Evolutionary conservation across 2,888 invertebrate genomes (phyloP).

Genomic region (Nesidiocoris tenuis): DNA sequence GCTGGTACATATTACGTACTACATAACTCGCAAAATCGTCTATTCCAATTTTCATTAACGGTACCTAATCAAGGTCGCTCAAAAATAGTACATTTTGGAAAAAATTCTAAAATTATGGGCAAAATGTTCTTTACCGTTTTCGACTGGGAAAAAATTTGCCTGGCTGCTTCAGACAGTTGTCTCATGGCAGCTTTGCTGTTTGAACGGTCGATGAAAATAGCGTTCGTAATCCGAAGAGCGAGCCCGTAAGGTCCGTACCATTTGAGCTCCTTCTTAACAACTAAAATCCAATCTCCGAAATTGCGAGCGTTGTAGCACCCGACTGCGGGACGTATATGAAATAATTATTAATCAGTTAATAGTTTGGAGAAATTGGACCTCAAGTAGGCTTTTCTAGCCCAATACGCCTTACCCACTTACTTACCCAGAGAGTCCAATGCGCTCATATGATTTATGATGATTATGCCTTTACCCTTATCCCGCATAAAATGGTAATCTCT

Average conservation of each 20-base stretch:
- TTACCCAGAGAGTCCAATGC: conserved; percentile 26
- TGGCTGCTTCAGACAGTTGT: not conserved
- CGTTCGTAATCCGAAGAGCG: conserved; percentile 8
- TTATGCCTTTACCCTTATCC: conserved; percentile 12
- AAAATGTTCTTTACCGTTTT: too few relatives aligned
- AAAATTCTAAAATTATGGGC: too few relatives aligned
- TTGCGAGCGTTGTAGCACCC: not conserved
- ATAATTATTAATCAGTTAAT: too few relatives aligned
- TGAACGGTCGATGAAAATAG: conserved; percentile 20
- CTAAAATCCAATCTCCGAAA: conserved; percentile 12
- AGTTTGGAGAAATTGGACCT: too few relatives aligned
- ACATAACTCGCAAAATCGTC: too few relatives aligned
- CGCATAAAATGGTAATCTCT: not conserved
- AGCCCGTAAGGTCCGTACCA: conserved; percentile 25
- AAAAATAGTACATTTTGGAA: too few relatives aligned
- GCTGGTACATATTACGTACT: too few relatives aligned
- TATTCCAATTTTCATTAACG: too few relatives aligned
- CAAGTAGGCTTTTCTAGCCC: not conserved
- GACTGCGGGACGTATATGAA: conserved; percentile 9
- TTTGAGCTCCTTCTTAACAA: not conserved
- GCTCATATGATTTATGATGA: conserved; percentile 25
- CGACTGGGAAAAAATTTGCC: not conserved
- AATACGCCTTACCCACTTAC: not conserved
- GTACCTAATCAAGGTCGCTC: too few relatives aligned
- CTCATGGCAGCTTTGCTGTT: conserved; percentile 13